These are phyloP conservation scores for Eupithecia dodoneata DNA, from an alignment of 2,888 invertebrate genomes.

Conservation along the genomic window DNA sequence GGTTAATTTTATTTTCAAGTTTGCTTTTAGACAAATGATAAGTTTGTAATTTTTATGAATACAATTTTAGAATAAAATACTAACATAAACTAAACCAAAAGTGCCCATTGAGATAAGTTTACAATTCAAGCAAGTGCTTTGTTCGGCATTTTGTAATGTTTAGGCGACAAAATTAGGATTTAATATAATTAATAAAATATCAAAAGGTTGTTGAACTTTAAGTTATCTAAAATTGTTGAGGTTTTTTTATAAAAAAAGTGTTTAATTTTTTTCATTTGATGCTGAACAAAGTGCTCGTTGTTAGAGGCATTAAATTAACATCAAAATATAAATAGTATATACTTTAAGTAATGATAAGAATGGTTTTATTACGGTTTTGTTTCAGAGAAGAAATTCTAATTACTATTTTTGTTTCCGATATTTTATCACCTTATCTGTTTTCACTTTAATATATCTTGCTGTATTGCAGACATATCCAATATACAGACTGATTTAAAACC, in stretches of 20 bases:
- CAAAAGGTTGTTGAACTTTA: slow-evolving; percentile 79
- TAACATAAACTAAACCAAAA: slow-evolving; percentile 84
- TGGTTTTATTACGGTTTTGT: slow-evolving; percentile 83
- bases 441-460: slow-evolving; percentile 84
- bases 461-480: slow-evolving; percentile 85
- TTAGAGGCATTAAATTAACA: slow-evolving; percentile 83
- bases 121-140: slow-evolving; percentile 79
- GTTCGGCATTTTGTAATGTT: slow-evolving; percentile 79
- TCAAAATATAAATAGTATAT: slow-evolving; percentile 77
- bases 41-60: slow-evolving; percentile 82
- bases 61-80: slow-evolving; percentile 80
- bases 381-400: slow-evolving; percentile 83
- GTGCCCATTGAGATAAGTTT: slow-evolving; percentile 85
- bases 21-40: slow-evolving; percentile 80
- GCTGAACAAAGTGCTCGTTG: slow-evolving; percentile 78
- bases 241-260: slow-evolving; percentile 73
- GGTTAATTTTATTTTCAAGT: slow-evolving; percentile 79
- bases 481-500: slow-evolving; percentile 84
- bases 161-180: slow-evolving; percentile 82
- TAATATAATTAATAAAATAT: slow-evolving; percentile 68
- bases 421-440: slow-evolving; percentile 83
- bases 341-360: slow-evolving; percentile 81
- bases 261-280: slow-evolving; percentile 75
- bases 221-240: slow-evolving; percentile 82
- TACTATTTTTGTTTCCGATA: slow-evolving; percentile 84